Conservation (phyloP, 2,797 vertebrate genomes). For the Lagocephalus sceleratus region DNA sequence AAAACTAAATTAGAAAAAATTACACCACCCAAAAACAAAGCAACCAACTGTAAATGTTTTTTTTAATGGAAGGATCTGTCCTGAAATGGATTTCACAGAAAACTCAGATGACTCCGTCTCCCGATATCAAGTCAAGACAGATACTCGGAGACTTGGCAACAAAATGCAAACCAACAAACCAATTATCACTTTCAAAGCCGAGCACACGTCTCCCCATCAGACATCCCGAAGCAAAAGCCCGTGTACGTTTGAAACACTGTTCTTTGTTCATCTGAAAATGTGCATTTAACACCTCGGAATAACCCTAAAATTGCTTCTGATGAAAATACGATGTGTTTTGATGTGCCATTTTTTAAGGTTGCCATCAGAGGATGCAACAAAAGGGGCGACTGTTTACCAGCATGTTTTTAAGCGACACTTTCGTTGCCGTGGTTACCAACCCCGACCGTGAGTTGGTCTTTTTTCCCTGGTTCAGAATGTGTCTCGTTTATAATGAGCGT, state of each 20-base stretch:
- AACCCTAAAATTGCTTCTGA: slow-evolving; percentile 24
- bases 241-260: slow-evolving; percentile 28
- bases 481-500: not conserved
- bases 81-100: slow-evolving; percentile 19
- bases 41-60: no score
- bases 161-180: slow-evolving; percentile 48
- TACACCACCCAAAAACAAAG: no score
- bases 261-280: slow-evolving; percentile 26
- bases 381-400: not conserved
- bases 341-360: slow-evolving; percentile 1
- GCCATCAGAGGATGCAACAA: slow-evolving; percentile 7
- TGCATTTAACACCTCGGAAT: slow-evolving; percentile 34
- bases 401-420: slow-evolving; percentile 7
- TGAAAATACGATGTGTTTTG: slow-evolving; percentile 10
- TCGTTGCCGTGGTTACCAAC: not conserved
- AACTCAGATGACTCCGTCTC: slow-evolving; percentile 44
- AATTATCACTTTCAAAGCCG: slow-evolving; percentile 53
- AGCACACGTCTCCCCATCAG: slow-evolving; percentile 30
- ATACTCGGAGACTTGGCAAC: slow-evolving; percentile 41
- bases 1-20: no score
- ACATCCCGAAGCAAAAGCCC: slow-evolving; percentile 26
- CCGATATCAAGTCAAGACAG: slow-evolving; percentile 49
- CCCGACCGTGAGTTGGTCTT: not conserved
- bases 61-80: no score
- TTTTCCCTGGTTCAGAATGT: no score